Conservation (phyloP, 1,140 invertebrate species). For the Psix sp. region DNA sequence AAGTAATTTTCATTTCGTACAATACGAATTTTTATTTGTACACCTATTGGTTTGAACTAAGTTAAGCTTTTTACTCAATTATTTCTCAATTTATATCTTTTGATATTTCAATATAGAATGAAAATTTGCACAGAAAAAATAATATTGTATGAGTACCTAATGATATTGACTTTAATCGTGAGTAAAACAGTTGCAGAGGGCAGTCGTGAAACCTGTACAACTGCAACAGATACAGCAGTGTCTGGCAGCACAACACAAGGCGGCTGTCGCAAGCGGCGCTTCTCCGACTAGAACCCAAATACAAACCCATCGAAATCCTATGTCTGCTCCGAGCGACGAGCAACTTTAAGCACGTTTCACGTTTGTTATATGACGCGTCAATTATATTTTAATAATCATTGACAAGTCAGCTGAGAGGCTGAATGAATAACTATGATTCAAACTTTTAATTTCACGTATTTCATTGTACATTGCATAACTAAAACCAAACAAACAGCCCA, state of each 20-base stretch:
- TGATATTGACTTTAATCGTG: conserved; percentile 13
- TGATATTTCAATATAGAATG: too few species aligned
- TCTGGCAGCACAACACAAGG: conserved; percentile 73
- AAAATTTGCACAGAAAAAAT: too few species aligned
- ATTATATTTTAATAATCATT: conserved; percentile 55
- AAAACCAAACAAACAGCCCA: conserved; percentile 40
- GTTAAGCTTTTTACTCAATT: too few species aligned
- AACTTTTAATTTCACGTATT: conserved; percentile 37
- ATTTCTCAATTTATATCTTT: too few species aligned
- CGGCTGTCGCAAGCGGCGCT: conserved; percentile 68
- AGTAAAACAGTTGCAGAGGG: conserved; percentile 55
- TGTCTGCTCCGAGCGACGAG: conserved; percentile 52
- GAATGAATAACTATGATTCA: conserved; percentile 8
- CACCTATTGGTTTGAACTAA: too few species aligned
- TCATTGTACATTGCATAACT: conserved; percentile 50
- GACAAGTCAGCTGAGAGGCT: conserved; percentile 23
- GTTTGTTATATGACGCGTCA: conserved; percentile 47
- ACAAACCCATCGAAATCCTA: conserved; percentile 63
- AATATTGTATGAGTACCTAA: too few species aligned
- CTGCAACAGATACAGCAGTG: conserved; percentile 76
- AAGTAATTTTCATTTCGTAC: too few species aligned
- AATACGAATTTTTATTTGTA: too few species aligned
- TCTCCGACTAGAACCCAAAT: conserved; percentile 71
- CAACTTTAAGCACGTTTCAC: conserved; percentile 51
- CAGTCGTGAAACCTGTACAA: conserved; percentile 63